Evolutionary conservation across 1,140 invertebrate genomes (phyloP).

Genomic region (Fopius arisanus): DNA sequence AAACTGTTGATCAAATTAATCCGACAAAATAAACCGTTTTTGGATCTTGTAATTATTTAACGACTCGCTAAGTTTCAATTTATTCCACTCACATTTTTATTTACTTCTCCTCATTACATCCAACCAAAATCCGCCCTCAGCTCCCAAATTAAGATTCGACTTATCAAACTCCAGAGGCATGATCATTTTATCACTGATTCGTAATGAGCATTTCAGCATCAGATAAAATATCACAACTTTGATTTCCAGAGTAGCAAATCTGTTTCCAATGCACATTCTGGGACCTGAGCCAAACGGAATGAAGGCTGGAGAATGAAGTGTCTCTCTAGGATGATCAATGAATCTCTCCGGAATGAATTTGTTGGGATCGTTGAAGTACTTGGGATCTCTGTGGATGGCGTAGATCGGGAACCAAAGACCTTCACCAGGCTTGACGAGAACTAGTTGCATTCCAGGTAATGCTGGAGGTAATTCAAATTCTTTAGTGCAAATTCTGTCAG

Average conservation of each 20-base stretch:
- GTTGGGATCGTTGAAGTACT: conserved; percentile 68
- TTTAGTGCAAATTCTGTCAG: conserved; percentile 64
- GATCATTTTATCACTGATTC: conserved; percentile 24
- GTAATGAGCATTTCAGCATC: conserved; percentile 26
- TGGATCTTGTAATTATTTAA: too few species aligned
- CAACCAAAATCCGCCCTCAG: conserved; percentile 32
- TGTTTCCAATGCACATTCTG: conserved; percentile 14
- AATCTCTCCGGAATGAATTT: conserved; percentile 68
- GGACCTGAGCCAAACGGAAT: conserved; percentile 47
- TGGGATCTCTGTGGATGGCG: conserved; percentile 63
- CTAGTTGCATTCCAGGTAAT: conserved; percentile 3
- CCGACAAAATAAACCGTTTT: too few species aligned
- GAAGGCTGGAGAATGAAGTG: conserved; percentile 38
- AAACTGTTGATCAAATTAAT: too few species aligned
- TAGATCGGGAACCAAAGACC: conserved; percentile 49
- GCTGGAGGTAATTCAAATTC: conserved; percentile 46
- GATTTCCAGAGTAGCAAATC: background rate
- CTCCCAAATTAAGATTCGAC: background rate
- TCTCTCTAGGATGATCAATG: conserved; percentile 54
- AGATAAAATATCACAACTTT: conserved; percentile 31
- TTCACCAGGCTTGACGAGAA: conserved; percentile 10
- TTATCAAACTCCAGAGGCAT: conserved; percentile 13
- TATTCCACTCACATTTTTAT: too few species aligned
- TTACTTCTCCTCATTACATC: too few species aligned
- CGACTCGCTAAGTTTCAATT: too few species aligned